phyloP scores from a whole-genome alignment of 2,113 vertebrate genomes.

The Phaethornis superciliosus region DNA sequence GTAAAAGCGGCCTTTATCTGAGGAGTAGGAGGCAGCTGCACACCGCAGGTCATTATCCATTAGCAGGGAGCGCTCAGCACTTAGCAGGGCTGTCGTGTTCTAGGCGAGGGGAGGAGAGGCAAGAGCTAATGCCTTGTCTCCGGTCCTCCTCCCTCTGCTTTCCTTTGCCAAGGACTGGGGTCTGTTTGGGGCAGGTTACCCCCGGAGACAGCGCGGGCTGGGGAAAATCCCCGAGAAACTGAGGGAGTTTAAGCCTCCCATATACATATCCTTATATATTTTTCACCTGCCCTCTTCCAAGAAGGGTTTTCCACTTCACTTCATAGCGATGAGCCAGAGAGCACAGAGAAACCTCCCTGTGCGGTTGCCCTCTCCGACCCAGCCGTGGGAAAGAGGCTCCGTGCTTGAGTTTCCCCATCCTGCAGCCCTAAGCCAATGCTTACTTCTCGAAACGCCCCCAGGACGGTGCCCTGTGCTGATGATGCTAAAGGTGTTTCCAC shows the following conservation, averaged over 20 bases:
- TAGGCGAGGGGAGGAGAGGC: neutral
- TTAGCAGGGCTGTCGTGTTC: slow-evolving; percentile 9
- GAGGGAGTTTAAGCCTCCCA: neutral
- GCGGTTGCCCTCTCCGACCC: neutral
- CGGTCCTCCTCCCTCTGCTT: neutral
- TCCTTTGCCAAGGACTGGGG: neutral
- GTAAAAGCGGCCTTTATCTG: slow-evolving; percentile 52
- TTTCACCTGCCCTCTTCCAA: neutral
- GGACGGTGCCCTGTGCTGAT: neutral
- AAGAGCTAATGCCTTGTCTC: neutral
- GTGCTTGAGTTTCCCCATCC: neutral
- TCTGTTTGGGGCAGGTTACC: neutral
- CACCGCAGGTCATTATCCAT: slow-evolving; percentile 60
- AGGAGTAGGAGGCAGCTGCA: slow-evolving; percentile 48
- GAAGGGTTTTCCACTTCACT: neutral
- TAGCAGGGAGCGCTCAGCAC: slow-evolving; percentile 16
- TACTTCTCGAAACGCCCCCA: neutral
- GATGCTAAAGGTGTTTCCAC: neutral
- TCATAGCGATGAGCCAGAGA: neutral
- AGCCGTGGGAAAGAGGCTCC: neutral
- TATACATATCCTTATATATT: rapidly evolving
- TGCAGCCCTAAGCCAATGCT: neutral
- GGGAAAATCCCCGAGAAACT: neutral
- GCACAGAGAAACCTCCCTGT: rapidly evolving
- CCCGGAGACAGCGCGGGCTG: no score